Evolutionary conservation across 2,888 invertebrate genomes (phyloP), one percentile per base, ranked within the genome.

Genomic region (Allolobophora icterica): DNA sequence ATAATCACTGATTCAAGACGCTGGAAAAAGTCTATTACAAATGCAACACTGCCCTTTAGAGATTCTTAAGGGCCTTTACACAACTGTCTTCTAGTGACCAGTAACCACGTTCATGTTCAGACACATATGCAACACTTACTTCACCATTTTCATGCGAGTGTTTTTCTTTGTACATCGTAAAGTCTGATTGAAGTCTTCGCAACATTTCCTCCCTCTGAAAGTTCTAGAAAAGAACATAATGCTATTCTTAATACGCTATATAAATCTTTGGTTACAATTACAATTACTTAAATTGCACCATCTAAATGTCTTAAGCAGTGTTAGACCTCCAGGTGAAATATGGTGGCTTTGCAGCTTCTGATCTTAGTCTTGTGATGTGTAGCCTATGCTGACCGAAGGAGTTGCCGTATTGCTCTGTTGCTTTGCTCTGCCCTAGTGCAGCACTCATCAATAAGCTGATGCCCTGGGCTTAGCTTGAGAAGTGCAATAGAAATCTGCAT

Each of bases 131-230:
- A 71, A n/a, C 11, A n/a, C 71, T 71, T 71, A 71, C 71, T 87
- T 87, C 38, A 38, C 87, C 87, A 38, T 87, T 87, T 38, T 94
- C 93, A 92, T 94, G 94, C 35, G 93, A 93, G 92, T 95, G 94
- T 24, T 94, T 94, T 52, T 94, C 94, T 91, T 94, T 94, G 92
- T 95, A 95, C 15, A 92, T 92, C 21, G 93, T 90, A 13, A 94
- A 92, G 89, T 95, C 94, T 90, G 94, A 93, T 92, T 95, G 94
- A 87, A 94, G 92, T 84, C 93, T 93, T 90, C 94, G 93, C 0
- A 94, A 93, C 90, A 93, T 92, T 91, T 95, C 94, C 40, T 94
- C 95, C 93, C 93, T 93, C 89, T 93, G 93, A 71, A 93, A 90
- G 90, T 91, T 38, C 92, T 71, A 71, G 71, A 71, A n/a, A n/a